Conservation (phyloP, 2,888 invertebrate species). For the Mimachlamys varia region DNA sequence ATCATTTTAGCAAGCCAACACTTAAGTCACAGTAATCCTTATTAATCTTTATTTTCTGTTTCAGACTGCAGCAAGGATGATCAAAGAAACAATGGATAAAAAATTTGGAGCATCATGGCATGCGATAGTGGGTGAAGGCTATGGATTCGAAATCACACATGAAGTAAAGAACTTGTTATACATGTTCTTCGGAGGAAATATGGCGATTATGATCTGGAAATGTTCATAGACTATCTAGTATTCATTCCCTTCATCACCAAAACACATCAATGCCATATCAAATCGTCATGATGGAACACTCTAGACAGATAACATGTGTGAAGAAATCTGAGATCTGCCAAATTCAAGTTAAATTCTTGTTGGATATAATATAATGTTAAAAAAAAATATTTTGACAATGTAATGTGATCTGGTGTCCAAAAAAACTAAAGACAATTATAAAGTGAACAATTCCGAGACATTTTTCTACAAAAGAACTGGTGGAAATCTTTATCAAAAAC, state of each 20-base stretch:
- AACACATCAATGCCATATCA: neutral
- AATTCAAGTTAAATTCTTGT: neutral
- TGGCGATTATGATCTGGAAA: constrained; percentile 95
- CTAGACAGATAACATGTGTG: neutral
- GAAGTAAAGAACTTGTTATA: constrained; percentile 87
- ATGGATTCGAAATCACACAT: constrained; percentile 95
- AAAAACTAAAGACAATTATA: neutral
- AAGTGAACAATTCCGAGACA: neutral
- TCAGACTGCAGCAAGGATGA: constrained; percentile 94
- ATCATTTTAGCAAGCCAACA: neutral
- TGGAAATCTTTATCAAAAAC: neutral
- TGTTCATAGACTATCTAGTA: constrained; percentile 85
- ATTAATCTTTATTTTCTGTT: constrained; percentile 62
- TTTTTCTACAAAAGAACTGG: neutral
- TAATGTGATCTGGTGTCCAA: neutral
- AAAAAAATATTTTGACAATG: neutral
- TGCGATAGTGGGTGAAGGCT: constrained; percentile 97
- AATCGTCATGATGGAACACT: neutral
- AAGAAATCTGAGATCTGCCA: neutral
- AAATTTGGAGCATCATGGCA: constrained; percentile 97
- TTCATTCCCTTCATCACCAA: neutral
- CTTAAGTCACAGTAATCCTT: neutral
- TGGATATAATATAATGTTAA: neutral
- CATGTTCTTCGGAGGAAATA: constrained; percentile 91
- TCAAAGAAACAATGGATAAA: constrained; percentile 97